Percentiles rank a stretch among this genome's conserved stretches.
These are phyloP conservation scores for Sarcoramphus papa DNA, from an alignment of 2,797 vertebrate genomes.

Conservation along the genomic window DNA sequence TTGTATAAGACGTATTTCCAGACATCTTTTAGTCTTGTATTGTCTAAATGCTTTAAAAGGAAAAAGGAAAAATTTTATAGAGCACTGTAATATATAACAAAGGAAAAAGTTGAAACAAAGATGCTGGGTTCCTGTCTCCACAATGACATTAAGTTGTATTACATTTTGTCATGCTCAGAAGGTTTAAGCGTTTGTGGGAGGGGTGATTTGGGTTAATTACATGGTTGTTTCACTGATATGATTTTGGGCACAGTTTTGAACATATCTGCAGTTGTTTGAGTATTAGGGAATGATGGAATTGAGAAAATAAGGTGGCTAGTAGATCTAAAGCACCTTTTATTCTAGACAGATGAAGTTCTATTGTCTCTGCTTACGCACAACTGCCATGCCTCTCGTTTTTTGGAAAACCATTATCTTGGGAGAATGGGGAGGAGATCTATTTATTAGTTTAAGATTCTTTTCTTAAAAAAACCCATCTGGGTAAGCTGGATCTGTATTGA, in stretches of 20 bases:
- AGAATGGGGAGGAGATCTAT: conserved; percentile 27
- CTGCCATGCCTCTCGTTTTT: conserved; percentile 57
- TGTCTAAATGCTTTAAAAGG: conserved; percentile 86
- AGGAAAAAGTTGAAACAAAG: conserved; percentile 53
- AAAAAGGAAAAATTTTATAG: conserved; percentile 80
- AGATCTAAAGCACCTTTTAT: conserved; percentile 33
- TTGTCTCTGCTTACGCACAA: conserved; percentile 61
- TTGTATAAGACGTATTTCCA: conserved; percentile 90
- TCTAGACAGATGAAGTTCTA: conserved; percentile 21
- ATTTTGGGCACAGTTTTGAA: conserved; percentile 40
- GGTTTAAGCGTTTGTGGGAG: not conserved
- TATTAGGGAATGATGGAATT: not conserved
- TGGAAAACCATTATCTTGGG: conserved; percentile 32
- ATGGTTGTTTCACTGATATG: not conserved
- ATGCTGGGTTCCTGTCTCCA: conserved; percentile 69
- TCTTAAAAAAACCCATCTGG: conserved; percentile 39
- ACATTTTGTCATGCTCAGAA: conserved; percentile 15
- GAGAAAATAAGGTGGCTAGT: conserved; percentile 24
- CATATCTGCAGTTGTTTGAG: conserved; percentile 36
- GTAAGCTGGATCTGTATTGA: conserved; percentile 59
- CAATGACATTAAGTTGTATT: conserved; percentile 23
- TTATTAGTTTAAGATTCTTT: conserved; percentile 58
- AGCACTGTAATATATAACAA: conserved; percentile 75
- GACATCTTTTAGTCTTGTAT: conserved; percentile 88
- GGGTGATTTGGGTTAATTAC: not conserved